Evolutionary conservation across 2,113 vertebrate species (phyloP).

Genomic region (Falco punctatus): DNA sequence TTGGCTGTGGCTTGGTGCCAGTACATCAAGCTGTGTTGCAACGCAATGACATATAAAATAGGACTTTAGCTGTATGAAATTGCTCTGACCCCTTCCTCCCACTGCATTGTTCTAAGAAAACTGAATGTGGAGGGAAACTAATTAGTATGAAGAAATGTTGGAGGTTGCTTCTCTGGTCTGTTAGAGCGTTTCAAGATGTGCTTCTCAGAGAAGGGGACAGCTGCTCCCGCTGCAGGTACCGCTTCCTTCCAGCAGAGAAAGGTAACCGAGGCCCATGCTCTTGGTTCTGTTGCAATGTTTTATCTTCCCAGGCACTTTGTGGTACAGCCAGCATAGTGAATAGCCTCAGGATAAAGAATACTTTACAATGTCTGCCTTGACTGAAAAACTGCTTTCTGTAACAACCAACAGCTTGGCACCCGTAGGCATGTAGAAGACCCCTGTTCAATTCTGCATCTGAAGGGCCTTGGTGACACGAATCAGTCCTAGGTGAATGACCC

Average conservation of each 20-base stretch:
- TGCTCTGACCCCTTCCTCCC: not conserved
- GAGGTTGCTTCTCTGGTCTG: not conserved
- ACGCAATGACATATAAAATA: not conserved
- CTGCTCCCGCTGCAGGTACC: not conserved
- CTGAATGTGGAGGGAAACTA: not conserved
- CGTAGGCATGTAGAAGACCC: not conserved
- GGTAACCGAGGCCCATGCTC: accelerated
- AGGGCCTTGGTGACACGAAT: not conserved
- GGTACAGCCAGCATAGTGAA: not conserved
- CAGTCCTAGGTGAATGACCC: not conserved
- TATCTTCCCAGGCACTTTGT: not conserved
- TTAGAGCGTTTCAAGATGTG: not conserved
- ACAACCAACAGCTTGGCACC: not conserved
- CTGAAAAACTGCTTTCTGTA: not conserved
- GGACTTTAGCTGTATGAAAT: not conserved
- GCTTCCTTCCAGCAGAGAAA: not conserved
- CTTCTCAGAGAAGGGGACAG: not conserved
- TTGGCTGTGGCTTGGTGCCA: not conserved
- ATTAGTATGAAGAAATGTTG: not conserved
- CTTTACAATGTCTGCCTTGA: not conserved
- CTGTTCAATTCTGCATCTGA: not conserved
- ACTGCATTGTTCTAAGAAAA: not conserved
- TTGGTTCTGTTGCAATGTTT: not conserved
- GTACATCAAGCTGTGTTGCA: not conserved
- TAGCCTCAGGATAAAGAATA: not conserved